phyloP scores from a whole-genome alignment of 2,797 vertebrate species.

The Phrynocephalus forsythii region DNA sequence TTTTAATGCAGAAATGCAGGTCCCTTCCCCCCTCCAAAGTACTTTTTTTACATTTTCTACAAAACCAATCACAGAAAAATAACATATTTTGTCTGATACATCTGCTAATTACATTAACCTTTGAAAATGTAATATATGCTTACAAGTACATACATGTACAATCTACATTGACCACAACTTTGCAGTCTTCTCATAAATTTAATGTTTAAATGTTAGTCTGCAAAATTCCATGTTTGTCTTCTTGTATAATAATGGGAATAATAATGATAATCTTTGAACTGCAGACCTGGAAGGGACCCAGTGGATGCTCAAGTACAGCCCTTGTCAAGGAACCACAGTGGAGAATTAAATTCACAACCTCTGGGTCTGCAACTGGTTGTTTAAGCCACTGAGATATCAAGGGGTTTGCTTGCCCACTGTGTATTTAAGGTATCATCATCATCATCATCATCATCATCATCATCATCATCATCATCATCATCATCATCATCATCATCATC shows the following conservation, averaged over 20 bases:
- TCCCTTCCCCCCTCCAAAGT: too few relatives aligned
- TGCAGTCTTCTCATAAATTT: neutral
- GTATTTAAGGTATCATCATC: neutral
- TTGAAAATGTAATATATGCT: neutral
- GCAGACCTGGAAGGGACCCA: too few relatives aligned
- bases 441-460: too few relatives aligned
- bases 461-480: too few relatives aligned
- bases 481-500: neutral
- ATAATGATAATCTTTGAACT: too few relatives aligned
- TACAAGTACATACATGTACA: neutral
- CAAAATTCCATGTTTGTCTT: neutral
- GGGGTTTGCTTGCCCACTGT: too few relatives aligned
- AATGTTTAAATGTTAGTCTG: neutral
- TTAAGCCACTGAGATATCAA: too few relatives aligned
- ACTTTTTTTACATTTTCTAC: neutral
- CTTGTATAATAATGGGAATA: too few relatives aligned
- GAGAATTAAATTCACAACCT: too few relatives aligned
- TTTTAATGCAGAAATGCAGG: neutral
- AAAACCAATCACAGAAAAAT: neutral
- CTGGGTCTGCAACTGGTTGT: too few relatives aligned
- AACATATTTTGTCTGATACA: slow-evolving; percentile 9
- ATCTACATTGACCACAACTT: neutral
- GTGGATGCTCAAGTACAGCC: too few relatives aligned
- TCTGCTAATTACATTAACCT: neutral
- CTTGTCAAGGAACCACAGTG: too few relatives aligned